Base-by-base conservation (phyloP, 2,113 vertebrate genomes). In the Anarrhichthys ocellatus region DNA sequence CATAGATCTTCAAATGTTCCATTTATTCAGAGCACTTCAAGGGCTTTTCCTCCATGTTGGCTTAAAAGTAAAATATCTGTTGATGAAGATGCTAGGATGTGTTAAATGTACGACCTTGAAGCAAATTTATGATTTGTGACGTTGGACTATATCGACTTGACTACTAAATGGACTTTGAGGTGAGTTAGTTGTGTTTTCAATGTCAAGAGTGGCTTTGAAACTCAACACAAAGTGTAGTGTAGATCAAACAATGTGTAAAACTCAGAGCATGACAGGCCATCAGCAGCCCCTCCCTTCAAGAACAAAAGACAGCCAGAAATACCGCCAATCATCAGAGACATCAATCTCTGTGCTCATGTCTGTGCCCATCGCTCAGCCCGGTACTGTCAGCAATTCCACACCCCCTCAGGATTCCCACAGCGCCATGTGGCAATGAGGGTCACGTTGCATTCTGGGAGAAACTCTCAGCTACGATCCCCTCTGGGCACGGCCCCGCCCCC, bases 381-480 rank as follows among this genome's bases (percentile, higher is more conserved):
- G 73, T 78, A 87, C 79, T 81, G 88, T 93, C 91, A 91, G 89
- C 90, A 85, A 24, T 87, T 88, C 82, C 75, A 72, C 83, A 50
- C 85, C 74, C 84, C 75, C 68, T 18, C 83, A 92, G 87, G 84
- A 92, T 82, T 80, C 84, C 82, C 80, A 80, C 66, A 54, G 67
- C 32, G 52, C 85, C 91, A 87, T 90, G 88, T 90, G 92, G 85
- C 89, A 83, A 40, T 40, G 32, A 80, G 89, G 88, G 86, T 92
- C 85, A 83, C 87, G 72, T 89, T 91, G 92, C 89, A 92, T 92
- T 91, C 90, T 91, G 89, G 86, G 89, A 90, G 81, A 87, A 80
- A 85, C 80, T 85, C 80, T 83, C 64, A 40, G 74, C 54, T 83
- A 64, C 85, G 56, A 87, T 87, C 78, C 88, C 81, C 87, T 85